Evolutionary conservation across 2,113 vertebrate species (phyloP), one percentile per base, ranked within the genome.

Genomic region (Pica pica): DNA sequence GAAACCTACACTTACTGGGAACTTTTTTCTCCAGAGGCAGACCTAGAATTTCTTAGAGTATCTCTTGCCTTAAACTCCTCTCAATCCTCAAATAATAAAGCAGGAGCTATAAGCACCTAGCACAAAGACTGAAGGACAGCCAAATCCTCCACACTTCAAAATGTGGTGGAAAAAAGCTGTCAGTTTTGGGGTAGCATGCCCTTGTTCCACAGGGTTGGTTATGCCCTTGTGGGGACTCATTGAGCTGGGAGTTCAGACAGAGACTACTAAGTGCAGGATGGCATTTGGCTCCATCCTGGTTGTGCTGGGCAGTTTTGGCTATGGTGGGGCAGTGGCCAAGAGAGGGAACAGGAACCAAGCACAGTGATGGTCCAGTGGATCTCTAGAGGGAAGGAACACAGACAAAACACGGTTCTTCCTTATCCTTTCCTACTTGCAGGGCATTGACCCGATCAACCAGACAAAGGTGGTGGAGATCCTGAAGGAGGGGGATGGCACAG

Each of bases 401-500:
- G 31, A 50, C 21, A 20, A 85, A 92, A 6, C 5, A 1, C 1
- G 0, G 9, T 47, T 46, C 68, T 89, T 65, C 53, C 69, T 81
- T 86, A 60, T 70, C 53, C 41, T 83, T 64, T 61, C 26, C 59
- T 50, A 0, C n/a, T 87, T 96, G 73, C 96, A 99, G 99, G 99
- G 99, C 85, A 98, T 98, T 33, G 99, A 99, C 92, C 99, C 99
- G 0, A 98, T 99, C 96, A 98, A 99, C 97, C 99, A 99, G 98
- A 99, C 98, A 4, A 99, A 99, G 83, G 99, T 99, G 97, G 99
- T 99, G 59, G 99, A 99, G 98, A 98, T 99, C 93, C 98, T 99
- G 96, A 99, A 99, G 97, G 99, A 99, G 14, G 97, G 98, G 0
- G 98, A 99, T 6, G 95, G 98, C n/a, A 95, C 97, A 37, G 99